These are phyloP conservation scores for Medauroidea extradentata DNA, from an alignment of 1,140 invertebrate species.

Conservation along the genomic window DNA sequence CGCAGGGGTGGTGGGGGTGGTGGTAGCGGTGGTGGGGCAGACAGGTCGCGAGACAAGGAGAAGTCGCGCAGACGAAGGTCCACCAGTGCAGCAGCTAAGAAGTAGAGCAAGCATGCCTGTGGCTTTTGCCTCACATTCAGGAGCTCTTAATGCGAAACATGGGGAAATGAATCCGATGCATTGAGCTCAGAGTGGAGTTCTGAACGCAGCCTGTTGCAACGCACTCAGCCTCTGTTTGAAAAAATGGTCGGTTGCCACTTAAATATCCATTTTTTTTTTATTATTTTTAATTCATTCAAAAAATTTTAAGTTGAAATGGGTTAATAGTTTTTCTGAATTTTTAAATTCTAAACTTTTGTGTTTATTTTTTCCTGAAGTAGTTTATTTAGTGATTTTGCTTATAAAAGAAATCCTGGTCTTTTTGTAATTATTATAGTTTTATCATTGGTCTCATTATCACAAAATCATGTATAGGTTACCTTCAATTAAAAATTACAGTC, in stretches of 20 bases:
- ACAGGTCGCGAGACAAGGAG: constrained; percentile 6
- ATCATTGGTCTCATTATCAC: too few relatives aligned
- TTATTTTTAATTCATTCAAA: not conserved
- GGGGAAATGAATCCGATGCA: not conserved
- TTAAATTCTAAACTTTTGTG: not conserved
- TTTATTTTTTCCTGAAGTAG: not conserved
- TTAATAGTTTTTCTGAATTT: too few relatives aligned
- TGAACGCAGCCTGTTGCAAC: constrained; percentile 1
- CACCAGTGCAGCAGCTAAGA: not conserved
- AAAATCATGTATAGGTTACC: too few relatives aligned
- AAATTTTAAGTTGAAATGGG: not conserved
- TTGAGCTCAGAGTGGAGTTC: not conserved
- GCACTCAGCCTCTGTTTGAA: not conserved
- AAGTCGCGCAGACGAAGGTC: not conserved
- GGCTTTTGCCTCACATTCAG: not conserved
- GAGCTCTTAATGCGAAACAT: not conserved
- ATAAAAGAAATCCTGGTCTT: not conserved
- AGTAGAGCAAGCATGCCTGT: not conserved
- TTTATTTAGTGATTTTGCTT: not conserved
- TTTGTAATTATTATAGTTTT: not conserved
- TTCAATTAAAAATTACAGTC: too few relatives aligned
- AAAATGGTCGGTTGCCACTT: constrained; percentile 9
- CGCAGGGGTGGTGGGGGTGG: constrained; percentile 3
- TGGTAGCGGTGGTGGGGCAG: not conserved
- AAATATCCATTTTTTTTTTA: constrained; percentile 2